Percentiles rank a stretch among this genome's conserved stretches.
Conservation (phyloP, 1,140 invertebrate genomes). For the Leptopilina boulardi region DNA sequence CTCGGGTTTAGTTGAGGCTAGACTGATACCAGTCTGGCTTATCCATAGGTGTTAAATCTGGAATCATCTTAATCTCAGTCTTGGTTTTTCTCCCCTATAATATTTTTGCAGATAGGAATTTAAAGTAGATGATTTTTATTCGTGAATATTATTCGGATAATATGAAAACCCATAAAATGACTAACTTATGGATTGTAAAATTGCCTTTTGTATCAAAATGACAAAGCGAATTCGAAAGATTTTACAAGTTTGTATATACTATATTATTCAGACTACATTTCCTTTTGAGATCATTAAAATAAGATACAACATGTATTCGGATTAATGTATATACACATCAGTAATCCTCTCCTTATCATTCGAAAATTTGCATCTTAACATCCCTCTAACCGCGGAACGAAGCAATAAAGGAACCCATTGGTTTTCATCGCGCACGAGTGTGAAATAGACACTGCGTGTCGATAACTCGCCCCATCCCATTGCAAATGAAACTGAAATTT, state of each 20-base stretch:
- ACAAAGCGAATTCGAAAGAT: too few relatives aligned
- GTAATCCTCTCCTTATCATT: neutral
- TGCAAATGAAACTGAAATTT: constrained; percentile 6
- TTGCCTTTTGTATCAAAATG: too few relatives aligned
- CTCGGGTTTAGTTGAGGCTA: too few relatives aligned
- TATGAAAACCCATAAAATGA: too few relatives aligned
- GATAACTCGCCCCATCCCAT: constrained; percentile 23
- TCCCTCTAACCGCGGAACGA: constrained; percentile 21
- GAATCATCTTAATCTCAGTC: too few relatives aligned
- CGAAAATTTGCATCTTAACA: constrained; percentile 27
- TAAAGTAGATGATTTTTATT: too few relatives aligned
- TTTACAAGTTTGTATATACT: neutral
- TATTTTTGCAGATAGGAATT: too few relatives aligned
- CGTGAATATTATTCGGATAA: too few relatives aligned
- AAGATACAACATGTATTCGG: neutral
- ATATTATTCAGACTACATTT: neutral
- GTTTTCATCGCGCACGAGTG: constrained; percentile 24
- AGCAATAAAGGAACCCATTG: constrained; percentile 29
- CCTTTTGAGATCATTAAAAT: neutral
- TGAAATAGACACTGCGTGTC: constrained; percentile 33
- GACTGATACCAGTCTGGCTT: too few relatives aligned
- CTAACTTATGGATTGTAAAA: too few relatives aligned
- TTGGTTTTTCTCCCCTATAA: too few relatives aligned
- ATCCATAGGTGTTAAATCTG: too few relatives aligned
- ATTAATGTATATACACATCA: neutral